phyloP scores from a whole-genome alignment of 2,113 vertebrate genomes.

The Pseudolaguvia tuberculata region DNA sequence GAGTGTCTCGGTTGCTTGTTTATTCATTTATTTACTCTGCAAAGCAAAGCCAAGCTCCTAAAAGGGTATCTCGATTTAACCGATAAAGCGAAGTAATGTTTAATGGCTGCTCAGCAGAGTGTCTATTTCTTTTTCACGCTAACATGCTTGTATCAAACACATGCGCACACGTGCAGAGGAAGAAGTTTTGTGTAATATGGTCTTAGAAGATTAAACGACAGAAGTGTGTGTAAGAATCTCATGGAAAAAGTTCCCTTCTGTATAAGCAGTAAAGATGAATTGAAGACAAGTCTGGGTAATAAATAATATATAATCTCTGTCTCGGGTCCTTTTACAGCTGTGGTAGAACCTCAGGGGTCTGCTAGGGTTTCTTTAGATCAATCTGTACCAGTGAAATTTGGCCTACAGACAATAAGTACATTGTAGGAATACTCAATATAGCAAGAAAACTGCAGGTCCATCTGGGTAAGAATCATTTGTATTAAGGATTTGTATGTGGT shows the following conservation, averaged over 20 bases:
- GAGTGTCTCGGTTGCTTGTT: conserved; percentile 24
- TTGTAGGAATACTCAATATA: conserved; percentile 65
- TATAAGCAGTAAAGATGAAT: background rate
- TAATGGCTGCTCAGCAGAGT: conserved; percentile 21
- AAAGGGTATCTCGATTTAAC: conserved; percentile 17
- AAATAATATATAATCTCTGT: background rate
- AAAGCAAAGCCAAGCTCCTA: conserved; percentile 15
- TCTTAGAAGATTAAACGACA: background rate
- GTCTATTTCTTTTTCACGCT: background rate
- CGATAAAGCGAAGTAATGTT: conserved; percentile 29
- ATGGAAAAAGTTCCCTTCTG: background rate
- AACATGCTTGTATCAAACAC: conserved; percentile 1
- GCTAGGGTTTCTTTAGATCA: conserved; percentile 78
- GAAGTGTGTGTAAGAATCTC: background rate
- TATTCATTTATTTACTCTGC: conserved; percentile 20
- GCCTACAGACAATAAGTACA: conserved; percentile 86
- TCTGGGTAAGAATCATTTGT: background rate
- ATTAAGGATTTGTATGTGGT: too few relatives aligned
- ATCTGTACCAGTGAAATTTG: conserved; percentile 86
- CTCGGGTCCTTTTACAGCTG: conserved; percentile 78
- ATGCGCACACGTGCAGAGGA: background rate
- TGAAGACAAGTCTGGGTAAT: background rate
- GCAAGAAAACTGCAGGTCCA: conserved; percentile 67
- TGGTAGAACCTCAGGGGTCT: conserved; percentile 83
- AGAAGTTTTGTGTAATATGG: background rate